These are phyloP conservation scores for Champsocephalus esox DNA, from an alignment of 2,797 vertebrate species.

Conservation along the genomic window DNA sequence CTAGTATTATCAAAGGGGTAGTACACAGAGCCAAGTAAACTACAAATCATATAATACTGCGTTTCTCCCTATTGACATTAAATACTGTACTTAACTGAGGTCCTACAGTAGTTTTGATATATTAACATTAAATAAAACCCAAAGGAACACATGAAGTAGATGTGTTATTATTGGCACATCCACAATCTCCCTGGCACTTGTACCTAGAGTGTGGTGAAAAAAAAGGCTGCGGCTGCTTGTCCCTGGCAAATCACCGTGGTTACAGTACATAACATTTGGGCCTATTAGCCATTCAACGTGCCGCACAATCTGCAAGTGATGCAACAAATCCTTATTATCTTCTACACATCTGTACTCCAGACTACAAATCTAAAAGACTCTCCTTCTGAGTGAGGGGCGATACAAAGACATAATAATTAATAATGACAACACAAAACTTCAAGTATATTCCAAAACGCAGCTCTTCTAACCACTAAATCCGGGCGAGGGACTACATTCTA, in stretches of 20 bases:
- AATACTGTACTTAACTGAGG: slow-evolving; percentile 63
- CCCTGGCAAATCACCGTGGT: slow-evolving; percentile 50
- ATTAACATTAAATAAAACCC: slow-evolving; percentile 61
- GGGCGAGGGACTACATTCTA: slow-evolving; percentile 70
- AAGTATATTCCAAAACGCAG: slow-evolving; percentile 82
- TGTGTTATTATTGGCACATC: slow-evolving; percentile 78
- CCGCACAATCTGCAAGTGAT: slow-evolving; percentile 56
- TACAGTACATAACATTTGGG: slow-evolving; percentile 51
- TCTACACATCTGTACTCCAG: slow-evolving; percentile 44
- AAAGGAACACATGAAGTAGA: slow-evolving; percentile 69
- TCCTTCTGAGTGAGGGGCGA: slow-evolving; percentile 54
- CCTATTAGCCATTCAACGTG: slow-evolving; percentile 51
- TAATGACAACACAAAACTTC: slow-evolving; percentile 80
- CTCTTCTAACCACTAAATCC: slow-evolving; percentile 70
- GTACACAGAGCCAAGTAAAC: slow-evolving; percentile 58
- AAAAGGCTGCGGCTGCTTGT: slow-evolving; percentile 68
- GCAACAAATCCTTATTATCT: slow-evolving; percentile 35
- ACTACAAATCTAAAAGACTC: slow-evolving; percentile 60
- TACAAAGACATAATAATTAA: slow-evolving; percentile 70
- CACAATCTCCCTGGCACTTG: slow-evolving; percentile 69
- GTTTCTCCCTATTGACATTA: slow-evolving; percentile 62
- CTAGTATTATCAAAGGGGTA: slow-evolving; percentile 28
- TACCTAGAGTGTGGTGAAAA: slow-evolving; percentile 33
- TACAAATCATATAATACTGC: slow-evolving; percentile 65
- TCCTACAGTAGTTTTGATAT: slow-evolving; percentile 64